These are phyloP conservation scores for Corvus hawaiiensis DNA, from an alignment of 2,113 vertebrate genomes.

Conservation along the genomic window DNA sequence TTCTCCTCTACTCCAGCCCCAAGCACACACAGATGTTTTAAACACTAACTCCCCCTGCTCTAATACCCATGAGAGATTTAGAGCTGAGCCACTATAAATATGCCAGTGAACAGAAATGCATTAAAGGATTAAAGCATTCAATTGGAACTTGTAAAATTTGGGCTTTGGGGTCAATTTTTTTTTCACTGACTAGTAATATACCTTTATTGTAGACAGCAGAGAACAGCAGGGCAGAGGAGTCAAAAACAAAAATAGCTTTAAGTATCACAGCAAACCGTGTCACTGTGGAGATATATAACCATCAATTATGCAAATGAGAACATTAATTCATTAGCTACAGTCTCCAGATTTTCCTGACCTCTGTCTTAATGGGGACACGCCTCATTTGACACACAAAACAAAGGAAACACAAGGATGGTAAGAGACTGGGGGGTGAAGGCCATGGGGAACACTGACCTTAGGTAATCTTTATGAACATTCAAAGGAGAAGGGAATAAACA, in stretches of 20 bases:
- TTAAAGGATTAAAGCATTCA: constrained; percentile 39
- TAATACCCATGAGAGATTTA: neutral
- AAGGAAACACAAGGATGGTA: neutral
- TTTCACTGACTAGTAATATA: neutral
- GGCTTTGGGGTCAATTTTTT: neutral
- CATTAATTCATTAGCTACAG: constrained; percentile 47
- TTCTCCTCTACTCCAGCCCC: neutral
- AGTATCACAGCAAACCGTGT: constrained; percentile 23
- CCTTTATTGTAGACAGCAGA: neutral
- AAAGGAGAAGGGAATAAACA: neutral
- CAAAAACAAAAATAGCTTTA: constrained; percentile 26
- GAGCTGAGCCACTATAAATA: constrained; percentile 26
- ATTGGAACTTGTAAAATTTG: neutral
- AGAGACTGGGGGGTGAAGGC: neutral
- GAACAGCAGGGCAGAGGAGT: neutral
- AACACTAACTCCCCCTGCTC: neutral
- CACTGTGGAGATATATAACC: constrained; percentile 14
- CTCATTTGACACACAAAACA: constrained; percentile 1
- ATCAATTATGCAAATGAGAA: constrained; percentile 53
- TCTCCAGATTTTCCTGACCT: constrained; percentile 47
- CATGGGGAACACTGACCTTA: neutral
- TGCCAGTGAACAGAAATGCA: constrained; percentile 20
- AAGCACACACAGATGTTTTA: neutral
- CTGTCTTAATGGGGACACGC: constrained; percentile 20
- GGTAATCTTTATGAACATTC: neutral